Evolutionary conservation across 1,140 invertebrate genomes (phyloP).

Genomic region (Sarcophaga bullata): DNA sequence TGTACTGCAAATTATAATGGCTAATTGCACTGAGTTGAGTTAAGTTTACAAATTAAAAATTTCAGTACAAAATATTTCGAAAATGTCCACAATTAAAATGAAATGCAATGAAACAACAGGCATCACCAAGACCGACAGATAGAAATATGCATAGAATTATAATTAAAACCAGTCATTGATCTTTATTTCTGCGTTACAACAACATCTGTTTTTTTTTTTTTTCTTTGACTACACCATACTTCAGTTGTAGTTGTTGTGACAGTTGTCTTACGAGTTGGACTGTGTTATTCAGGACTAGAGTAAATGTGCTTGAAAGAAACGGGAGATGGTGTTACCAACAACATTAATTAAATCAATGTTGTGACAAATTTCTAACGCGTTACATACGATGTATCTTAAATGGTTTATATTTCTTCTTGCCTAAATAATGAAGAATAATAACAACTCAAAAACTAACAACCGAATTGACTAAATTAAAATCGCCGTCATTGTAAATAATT

Average conservation of each 20-base stretch:
- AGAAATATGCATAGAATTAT: too few species aligned
- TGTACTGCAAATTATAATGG: not conserved
- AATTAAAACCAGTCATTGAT: not conserved
- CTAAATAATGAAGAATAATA: too few species aligned
- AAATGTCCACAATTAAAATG: not conserved
- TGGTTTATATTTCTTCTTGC: too few species aligned
- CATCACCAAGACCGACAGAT: too few species aligned
- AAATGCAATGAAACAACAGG: not conserved
- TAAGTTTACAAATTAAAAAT: slow-evolving; percentile 23
- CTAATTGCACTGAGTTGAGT: slow-evolving; percentile 37
- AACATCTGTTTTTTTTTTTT: not conserved
- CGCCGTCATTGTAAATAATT: too few species aligned
- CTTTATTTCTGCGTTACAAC: not conserved
- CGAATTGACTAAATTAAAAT: too few species aligned
- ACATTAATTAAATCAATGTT: too few species aligned
- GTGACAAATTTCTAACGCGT: slow-evolving; percentile 26
- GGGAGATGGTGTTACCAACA: too few species aligned
- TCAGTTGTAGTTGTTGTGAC: slow-evolving; percentile 29
- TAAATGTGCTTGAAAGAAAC: not conserved
- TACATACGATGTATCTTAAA: too few species aligned
- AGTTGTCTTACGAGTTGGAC: slow-evolving; percentile 8
- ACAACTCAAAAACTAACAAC: too few species aligned
- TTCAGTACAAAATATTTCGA: not conserved
- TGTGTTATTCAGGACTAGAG: slow-evolving; percentile 26
- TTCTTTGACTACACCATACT: not conserved